Evolutionary conservation across 2,113 vertebrate genomes (phyloP).

Genomic region (Marcusenius ussheri): DNA sequence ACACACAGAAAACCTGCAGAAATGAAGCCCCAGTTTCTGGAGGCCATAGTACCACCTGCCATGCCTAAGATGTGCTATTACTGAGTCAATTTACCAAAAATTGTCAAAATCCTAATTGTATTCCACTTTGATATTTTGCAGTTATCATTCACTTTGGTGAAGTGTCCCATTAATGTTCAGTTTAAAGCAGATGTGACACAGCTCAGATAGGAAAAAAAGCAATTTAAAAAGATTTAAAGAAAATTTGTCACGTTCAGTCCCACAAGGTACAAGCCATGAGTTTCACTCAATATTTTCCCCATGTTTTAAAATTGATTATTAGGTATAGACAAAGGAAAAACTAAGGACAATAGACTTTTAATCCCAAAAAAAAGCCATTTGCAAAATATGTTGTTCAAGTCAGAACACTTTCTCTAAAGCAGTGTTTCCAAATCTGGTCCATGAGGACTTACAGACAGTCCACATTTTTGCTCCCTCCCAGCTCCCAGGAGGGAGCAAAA

Average conservation of each 20-base stretch:
- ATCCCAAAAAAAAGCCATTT: not conserved
- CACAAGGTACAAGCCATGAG: not conserved
- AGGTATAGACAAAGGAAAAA: not conserved
- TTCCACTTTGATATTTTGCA: not conserved
- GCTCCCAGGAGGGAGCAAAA: not conserved
- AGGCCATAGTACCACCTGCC: not conserved
- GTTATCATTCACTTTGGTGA: not conserved
- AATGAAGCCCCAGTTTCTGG: not conserved
- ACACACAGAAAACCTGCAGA: not conserved
- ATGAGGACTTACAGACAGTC: not conserved
- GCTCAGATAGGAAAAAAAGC: not conserved
- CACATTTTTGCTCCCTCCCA: not conserved
- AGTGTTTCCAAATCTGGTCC: not conserved
- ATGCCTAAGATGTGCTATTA: not conserved
- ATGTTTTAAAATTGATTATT: not conserved
- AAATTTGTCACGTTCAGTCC: not conserved
- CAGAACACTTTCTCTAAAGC: not conserved
- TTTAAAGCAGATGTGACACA: not conserved
- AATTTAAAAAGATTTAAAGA: not conserved
- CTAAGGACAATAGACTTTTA: not conserved
- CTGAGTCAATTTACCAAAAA: not conserved
- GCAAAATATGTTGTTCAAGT: not conserved
- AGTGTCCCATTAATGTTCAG: not conserved
- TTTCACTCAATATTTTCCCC: not conserved
- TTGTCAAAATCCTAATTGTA: not conserved